Evolutionary conservation across 2,888 invertebrate genomes (phyloP).

Genomic region (Trichopria drosophilae): DNA sequence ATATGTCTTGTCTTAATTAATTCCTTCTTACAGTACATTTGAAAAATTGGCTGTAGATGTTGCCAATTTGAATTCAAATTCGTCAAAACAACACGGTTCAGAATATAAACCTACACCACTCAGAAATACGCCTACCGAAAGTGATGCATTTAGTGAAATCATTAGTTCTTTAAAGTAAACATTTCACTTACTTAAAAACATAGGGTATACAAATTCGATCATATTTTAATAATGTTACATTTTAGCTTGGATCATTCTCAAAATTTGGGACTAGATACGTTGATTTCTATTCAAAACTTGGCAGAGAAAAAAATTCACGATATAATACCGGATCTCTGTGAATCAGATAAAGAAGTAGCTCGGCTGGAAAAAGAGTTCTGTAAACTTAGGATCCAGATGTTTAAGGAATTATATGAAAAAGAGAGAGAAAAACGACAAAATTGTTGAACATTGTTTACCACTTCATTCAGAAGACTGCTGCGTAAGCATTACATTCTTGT

Average conservation of each 20-base stretch:
- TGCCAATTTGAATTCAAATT: no score
- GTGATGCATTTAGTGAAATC: constrained; percentile 48
- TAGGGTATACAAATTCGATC: not conserved
- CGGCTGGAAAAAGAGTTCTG: constrained; percentile 42
- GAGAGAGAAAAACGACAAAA: no score
- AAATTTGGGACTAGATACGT: constrained; percentile 39
- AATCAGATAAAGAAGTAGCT: constrained; percentile 55
- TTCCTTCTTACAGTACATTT: no score
- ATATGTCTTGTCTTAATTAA: no score
- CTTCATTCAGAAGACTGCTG: no score
- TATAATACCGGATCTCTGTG: constrained; percentile 47
- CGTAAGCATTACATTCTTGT: no score
- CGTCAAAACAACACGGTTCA: constrained; percentile 47
- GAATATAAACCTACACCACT: constrained; percentile 54
- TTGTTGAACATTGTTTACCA: no score
- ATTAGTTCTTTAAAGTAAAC: constrained; percentile 38
- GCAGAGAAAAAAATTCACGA: constrained; percentile 43
- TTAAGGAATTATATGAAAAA: constrained; percentile 10
- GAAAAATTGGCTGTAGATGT: constrained; percentile 50
- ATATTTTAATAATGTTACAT: constrained; percentile 15
- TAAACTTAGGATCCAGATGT: constrained; percentile 34
- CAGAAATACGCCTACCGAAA: constrained; percentile 35
- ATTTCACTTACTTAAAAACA: no score
- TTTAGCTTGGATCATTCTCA: constrained; percentile 44
- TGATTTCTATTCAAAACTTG: constrained; percentile 42